Evolutionary conservation across 2,113 vertebrate genomes (phyloP).

Genomic region (Coracopsis vasa): DNA sequence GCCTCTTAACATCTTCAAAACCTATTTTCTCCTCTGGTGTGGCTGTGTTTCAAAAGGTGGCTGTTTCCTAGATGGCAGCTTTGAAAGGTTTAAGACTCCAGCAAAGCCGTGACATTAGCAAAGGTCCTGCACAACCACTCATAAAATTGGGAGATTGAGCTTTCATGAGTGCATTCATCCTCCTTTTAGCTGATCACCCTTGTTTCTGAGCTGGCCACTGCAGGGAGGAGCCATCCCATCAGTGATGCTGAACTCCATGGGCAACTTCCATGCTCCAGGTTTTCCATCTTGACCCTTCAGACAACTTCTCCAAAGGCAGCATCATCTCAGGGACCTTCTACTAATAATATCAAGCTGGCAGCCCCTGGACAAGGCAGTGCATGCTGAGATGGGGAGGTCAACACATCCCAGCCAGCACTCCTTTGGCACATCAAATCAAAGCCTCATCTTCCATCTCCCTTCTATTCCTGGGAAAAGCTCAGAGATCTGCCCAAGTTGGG

Average conservation of each 20-base stretch:
- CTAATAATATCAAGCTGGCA: not conserved
- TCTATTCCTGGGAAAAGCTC: not conserved
- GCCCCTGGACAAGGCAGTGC: not conserved
- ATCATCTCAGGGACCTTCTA: not conserved
- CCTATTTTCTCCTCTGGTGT: not conserved
- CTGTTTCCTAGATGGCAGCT: slow-evolving; percentile 9
- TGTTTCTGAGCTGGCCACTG: not conserved
- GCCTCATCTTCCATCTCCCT: not conserved
- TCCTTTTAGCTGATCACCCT: not conserved
- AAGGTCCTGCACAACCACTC: not conserved
- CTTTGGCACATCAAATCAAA: rapidly evolving
- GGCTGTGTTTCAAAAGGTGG: not conserved
- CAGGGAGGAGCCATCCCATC: not conserved
- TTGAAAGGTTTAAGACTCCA: not conserved
- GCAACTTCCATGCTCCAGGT: not conserved
- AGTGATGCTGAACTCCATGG: not conserved
- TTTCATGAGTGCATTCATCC: not conserved
- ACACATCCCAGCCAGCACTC: not conserved
- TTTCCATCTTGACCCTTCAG: not conserved
- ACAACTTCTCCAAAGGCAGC: not conserved
- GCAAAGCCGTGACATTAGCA: not conserved
- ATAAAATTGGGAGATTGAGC: not conserved
- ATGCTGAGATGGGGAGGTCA: rapidly evolving
- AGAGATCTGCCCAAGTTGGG: not conserved
- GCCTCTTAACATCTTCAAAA: slow-evolving; percentile 30